Evolutionary conservation across 2,797 vertebrate species (phyloP).

Genomic region (Gila robusta): DNA sequence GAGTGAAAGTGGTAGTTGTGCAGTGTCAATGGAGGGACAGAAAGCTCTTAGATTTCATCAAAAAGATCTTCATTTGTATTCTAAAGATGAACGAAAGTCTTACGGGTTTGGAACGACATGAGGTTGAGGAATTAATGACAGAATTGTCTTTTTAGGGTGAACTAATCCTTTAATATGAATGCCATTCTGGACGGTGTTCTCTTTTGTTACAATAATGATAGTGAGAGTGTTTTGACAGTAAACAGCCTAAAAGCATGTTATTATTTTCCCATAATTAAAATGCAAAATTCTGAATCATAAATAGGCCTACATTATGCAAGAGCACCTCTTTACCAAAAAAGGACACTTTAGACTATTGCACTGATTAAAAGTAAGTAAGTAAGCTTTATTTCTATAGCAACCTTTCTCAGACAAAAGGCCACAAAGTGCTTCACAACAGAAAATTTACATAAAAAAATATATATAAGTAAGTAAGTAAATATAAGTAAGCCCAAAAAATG

Average conservation of each 20-base stretch:
- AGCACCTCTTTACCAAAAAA: not conserved
- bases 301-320: not conserved
- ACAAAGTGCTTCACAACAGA: too few species aligned
- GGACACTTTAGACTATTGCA: not conserved
- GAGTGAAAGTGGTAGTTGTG: not conserved
- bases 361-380: not conserved
- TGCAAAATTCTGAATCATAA: not conserved
- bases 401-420: too few species aligned
- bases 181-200: not conserved
- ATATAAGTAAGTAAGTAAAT: not conserved
- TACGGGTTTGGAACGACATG: not conserved
- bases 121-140: not conserved
- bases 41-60: too few species aligned
- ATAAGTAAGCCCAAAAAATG: not conserved
- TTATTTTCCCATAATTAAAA: slow-evolving; percentile 28
- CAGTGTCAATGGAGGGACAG: too few species aligned
- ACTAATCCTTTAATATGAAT: not conserved
- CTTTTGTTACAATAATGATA: slow-evolving; percentile 1
- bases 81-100: too few species aligned
- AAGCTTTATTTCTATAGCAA: too few species aligned
- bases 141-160: not conserved
- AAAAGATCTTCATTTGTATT: too few species aligned
- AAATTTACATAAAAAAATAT: too few species aligned
- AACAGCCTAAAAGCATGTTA: not conserved
- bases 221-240: slow-evolving; percentile 39